A percentile compares a stretch with the other conserved stretches of the same genome.
Conservation (phyloP, 2,888 invertebrate species). For the Sphecodes monilicornis region DNA sequence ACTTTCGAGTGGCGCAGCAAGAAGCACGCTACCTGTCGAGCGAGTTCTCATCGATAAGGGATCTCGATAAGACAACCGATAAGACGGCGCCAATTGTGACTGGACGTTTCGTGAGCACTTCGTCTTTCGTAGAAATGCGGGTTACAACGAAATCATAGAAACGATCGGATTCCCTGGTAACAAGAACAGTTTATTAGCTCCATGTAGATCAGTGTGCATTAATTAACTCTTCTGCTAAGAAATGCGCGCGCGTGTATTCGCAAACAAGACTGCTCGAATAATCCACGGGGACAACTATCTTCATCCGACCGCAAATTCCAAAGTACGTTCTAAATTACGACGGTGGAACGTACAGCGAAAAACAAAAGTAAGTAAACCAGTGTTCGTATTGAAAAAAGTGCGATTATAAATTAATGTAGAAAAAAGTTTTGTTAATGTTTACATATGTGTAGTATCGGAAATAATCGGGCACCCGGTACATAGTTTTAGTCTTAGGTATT, state of each 20-base stretch:
- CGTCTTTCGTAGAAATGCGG: constrained; percentile 14
- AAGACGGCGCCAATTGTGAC: constrained; percentile 60
- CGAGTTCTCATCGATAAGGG: constrained; percentile 62
- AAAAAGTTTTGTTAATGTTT: no score
- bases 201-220: background rate
- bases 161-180: constrained; percentile 22
- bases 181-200: constrained; percentile 3
- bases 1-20: constrained; percentile 55
- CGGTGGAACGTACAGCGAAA: no score
- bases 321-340: no score
- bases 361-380: no score
- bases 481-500: no score
- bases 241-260: background rate
- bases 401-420: no score
- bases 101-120: constrained; percentile 53
- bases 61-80: constrained; percentile 61
- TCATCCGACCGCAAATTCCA: background rate
- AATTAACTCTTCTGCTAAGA: background rate
- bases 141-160: background rate
- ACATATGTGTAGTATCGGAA: no score
- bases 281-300: background rate
- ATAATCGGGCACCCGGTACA: no score
- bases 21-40: constrained; percentile 66
- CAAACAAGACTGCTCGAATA: background rate
- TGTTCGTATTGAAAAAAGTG: no score